Base-by-base conservation (phyloP, 2,888 invertebrate species). In the Polyommatus icarus region DNA sequence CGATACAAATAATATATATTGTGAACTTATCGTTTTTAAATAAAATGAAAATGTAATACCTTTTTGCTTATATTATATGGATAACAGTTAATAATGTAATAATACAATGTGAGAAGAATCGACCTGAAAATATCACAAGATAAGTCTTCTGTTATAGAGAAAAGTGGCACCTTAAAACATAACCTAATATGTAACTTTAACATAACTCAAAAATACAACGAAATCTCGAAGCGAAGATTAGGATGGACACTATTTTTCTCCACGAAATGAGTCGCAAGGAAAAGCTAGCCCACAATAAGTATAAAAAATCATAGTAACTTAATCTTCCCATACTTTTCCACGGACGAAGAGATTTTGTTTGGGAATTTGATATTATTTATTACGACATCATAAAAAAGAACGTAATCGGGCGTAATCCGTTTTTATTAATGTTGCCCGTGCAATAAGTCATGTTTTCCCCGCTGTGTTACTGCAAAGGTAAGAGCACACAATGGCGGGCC, bases 361-460 rank as follows among this genome's bases (percentile, higher is more conserved):
- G 32, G 67, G 29, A 72, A 40, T 72, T 72, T 40, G 40, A 72
- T 20, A 72, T 72, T 72, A 72, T 72, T 72, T 72, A 72, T 40
- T 12, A 20, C 40, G 36, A 40, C 72, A 72, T 72, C 72, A 72
- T 72, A 72, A 72, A 72, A 72, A 40, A 20, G 36, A 40, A 72
- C 72, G 72, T 20, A 72, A 72, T 72, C 72, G 72, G 72, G 40
- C 72, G 20, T 72, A 72, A 40, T 72, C 72, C 40, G 72, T 72
- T 72, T 67, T 72, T 72, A 72, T 72, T 72, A 72, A 72, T 72
- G 72, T 40, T 72, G 18, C 72, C 40, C 72, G 40, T 67, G 67
- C 72, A 40, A 72, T 72, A 72, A 72, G 72, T 72, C 72, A 72
- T 72, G 36, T 72, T 40, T 72, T 72, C 72, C 71, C 36, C 40